Percentiles rank a stretch among this genome's conserved stretches.
phyloP scores from a whole-genome alignment of 2,113 vertebrate genomes.

The Sigmodon hispidus region DNA sequence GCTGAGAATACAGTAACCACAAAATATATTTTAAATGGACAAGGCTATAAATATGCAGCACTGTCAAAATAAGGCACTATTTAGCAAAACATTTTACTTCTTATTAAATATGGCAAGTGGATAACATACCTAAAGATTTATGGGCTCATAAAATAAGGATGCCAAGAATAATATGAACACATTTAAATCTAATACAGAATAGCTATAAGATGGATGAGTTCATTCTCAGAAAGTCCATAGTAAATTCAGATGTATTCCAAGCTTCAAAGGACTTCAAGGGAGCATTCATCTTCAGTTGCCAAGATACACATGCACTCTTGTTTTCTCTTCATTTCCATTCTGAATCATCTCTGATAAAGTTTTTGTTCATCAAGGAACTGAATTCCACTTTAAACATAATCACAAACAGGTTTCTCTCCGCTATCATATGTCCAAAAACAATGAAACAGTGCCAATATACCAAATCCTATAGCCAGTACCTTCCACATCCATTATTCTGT shows the following conservation, averaged over 20 bases:
- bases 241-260: constrained; percentile 78
- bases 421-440: constrained; percentile 65
- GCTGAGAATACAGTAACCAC: background rate
- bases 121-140: constrained; percentile 47
- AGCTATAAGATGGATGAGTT: constrained; percentile 75
- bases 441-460: constrained; percentile 66
- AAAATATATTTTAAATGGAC: background rate
- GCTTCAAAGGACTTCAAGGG: constrained; percentile 81
- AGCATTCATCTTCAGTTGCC: constrained; percentile 81
- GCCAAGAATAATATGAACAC: background rate
- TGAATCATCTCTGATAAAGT: constrained; percentile 73
- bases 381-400: constrained; percentile 81
- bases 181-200: constrained; percentile 69
- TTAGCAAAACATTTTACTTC: constrained; percentile 24
- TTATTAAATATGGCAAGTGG: constrained; percentile 45
- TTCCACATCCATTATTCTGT: background rate
- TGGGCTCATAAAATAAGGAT: background rate
- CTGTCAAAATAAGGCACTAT: background rate
- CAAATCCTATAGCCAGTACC: background rate
- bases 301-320: constrained; percentile 80
- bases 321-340: constrained; percentile 79
- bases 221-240: constrained; percentile 72
- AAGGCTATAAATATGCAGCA: constrained; percentile 1
- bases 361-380: constrained; percentile 75
- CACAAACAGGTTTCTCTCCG: constrained; percentile 60